Evolutionary conservation across 2,888 invertebrate species (phyloP), one percentile per base, ranked within the genome.

Genomic region (Lathronympha strigana): DNA sequence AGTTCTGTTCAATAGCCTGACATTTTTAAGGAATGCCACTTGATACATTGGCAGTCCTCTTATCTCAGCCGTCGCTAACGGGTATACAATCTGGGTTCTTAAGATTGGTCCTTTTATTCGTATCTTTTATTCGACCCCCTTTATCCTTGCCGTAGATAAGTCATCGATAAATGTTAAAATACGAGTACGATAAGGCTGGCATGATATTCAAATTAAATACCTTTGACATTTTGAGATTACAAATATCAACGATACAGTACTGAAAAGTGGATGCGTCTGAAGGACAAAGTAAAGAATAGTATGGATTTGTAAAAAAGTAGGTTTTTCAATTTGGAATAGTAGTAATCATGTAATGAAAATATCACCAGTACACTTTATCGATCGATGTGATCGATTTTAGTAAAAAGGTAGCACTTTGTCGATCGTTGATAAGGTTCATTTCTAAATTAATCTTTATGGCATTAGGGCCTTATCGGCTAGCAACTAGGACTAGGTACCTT

Each of bases 201-300:
- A 81, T 86, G 90, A 90, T 91, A 91, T 90, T 90, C 89, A 91
- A 92, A 91, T 90, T 90, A 89, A 92, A 91, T 91, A 88, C 87
- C 89, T 87, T 90, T 89, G 90, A 91, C 90, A 88, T 90, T 88
- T 87, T 76, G 78, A 92, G 91, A 92, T 92, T 90, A 90, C 86
- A 84, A 89, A 87, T 88, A 88, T 86, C 86, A 80, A 74, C 81
- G 82, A 83, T 86, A 87, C 85, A 82, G 79, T 81, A 85, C 82
- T 78, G 81, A 86, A 81, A 83, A 81, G 79, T 82, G 79, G 73
- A 73, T 73, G 66, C 51, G 45, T 53, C 70, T 78, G 81, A 84
- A 87, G 85, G 84, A 77, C 81, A 76, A 73, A 66, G 21, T 82
- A 80, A 79, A 84, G 81, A 71, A 71, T 82, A 71, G 21, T 74